phyloP scores from a whole-genome alignment of 2,113 vertebrate genomes.

The Stigmatopora argus region DNA sequence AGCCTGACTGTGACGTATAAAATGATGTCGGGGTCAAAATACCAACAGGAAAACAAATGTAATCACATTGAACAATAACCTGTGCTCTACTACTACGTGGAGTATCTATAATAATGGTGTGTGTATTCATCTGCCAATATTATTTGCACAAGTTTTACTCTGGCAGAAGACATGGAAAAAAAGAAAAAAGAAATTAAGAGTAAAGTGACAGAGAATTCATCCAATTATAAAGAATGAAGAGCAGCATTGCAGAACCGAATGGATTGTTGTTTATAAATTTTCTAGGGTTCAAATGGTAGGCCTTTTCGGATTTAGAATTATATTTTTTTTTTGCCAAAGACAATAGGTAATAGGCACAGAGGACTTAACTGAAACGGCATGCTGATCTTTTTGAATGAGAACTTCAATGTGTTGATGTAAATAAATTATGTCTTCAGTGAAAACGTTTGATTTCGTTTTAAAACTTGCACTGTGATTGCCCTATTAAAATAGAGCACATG shows the following conservation, averaged over 20 bases:
- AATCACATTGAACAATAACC: not conserved
- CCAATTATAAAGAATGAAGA: conserved; percentile 9
- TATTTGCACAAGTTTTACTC: conserved; percentile 11
- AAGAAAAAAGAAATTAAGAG: not conserved
- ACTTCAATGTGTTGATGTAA: conserved; percentile 57
- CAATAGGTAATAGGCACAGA: conserved; percentile 7
- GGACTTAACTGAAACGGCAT: conserved; percentile 23
- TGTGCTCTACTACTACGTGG: not conserved
- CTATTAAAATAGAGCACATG: not conserved
- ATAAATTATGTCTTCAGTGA: conserved; percentile 66
- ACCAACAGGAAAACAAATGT: not conserved
- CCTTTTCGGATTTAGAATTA: conserved; percentile 34
- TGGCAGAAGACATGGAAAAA: conserved; percentile 2
- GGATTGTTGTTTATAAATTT: conserved; percentile 1
- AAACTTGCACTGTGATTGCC: not conserved
- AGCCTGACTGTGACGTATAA: not conserved
- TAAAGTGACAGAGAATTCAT: too few species aligned
- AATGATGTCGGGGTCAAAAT: not conserved
- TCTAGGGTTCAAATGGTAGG: not conserved
- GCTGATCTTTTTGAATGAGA: conserved; percentile 48
- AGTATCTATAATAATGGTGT: conserved; percentile 30
- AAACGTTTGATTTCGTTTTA: conserved; percentile 1
- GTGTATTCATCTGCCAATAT: conserved; percentile 20
- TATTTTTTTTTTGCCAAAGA: conserved; percentile 64
- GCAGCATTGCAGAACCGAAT: conserved; percentile 10